phyloP scores from a whole-genome alignment of 2,113 vertebrate species.

The mouse (Mus musculus) region DNA sequence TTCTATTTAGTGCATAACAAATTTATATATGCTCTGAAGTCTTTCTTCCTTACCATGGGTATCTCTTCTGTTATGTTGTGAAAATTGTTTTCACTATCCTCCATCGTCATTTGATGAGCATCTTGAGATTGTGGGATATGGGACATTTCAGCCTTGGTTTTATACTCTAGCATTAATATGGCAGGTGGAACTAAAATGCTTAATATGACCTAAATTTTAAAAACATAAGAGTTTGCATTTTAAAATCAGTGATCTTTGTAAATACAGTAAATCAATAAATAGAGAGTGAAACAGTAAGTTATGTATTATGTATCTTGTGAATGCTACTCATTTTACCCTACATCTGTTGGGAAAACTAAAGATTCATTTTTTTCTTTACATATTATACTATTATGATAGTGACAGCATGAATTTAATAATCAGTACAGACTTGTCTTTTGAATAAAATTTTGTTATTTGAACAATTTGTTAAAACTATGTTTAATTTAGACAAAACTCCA shows the following conservation, averaged over 20 bases:
- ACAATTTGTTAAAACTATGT: slow-evolving; percentile 36
- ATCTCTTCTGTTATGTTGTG: slow-evolving; percentile 94
- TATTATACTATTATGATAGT: slow-evolving; percentile 11
- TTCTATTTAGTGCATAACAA: slow-evolving; percentile 36
- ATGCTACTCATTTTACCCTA: slow-evolving; percentile 39
- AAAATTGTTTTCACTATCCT: slow-evolving; percentile 98
- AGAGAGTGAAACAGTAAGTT: slow-evolving; percentile 30
- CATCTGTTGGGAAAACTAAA: slow-evolving; percentile 23
- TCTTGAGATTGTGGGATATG: slow-evolving; percentile 99
- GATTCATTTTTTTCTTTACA: slow-evolving; percentile 61
- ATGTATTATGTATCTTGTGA: background rate
- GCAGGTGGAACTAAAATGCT: slow-evolving; percentile 97
- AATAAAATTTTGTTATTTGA: background rate
- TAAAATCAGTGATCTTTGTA: slow-evolving; percentile 54
- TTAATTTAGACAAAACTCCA: slow-evolving; percentile 54
- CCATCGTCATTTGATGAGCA: slow-evolving; percentile 98
- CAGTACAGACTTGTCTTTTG: background rate
- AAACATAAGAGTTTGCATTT: slow-evolving; percentile 60
- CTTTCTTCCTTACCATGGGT: slow-evolving; percentile 90
- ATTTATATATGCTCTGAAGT: slow-evolving; percentile 35
- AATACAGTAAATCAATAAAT: background rate
- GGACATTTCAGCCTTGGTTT: slow-evolving; percentile 99
- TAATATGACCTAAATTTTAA: slow-evolving; percentile 94
- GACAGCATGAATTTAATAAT: slow-evolving; percentile 11
- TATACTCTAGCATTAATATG: slow-evolving; percentile 98